Base-by-base conservation (phyloP, 2,888 invertebrate genomes). In the Arctia plantaginis region DNA sequence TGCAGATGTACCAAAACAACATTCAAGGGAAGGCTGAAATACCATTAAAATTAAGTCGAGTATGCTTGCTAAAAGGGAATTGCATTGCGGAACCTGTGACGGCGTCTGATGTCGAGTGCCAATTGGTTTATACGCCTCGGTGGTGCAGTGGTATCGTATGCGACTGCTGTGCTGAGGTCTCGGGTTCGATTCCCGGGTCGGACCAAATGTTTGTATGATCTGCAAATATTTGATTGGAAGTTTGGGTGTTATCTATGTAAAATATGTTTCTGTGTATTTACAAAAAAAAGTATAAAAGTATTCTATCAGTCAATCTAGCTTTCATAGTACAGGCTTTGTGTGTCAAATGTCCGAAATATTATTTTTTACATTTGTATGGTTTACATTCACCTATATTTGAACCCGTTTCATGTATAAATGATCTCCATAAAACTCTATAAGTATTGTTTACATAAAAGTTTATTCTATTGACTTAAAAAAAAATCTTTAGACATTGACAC, bases 41-140 rank as follows among this genome's bases (percentile, higher is more conserved):
- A 71, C 74, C 80, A 84, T 83, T 83, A 84, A 84, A 83, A 84
- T 79, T 84, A 72, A 76, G 73, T 72, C 20, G 69, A 74, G 74
- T 72, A 67, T 74, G 79, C 67, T 75, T 74, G 68, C 73, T 74
- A 81, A 81, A 72, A 75, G 73, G 72, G 77, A 81, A 83, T 78
- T 79, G 76, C 76, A 76, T 77, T 76, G 76, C 72, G 71, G 65
- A 82, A 76, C 76, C 73, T 74, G 76, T 66, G 73, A 66, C 39
- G 67, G 47, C 18, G 71, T 71, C 44, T 66, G 66, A 70, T 66
- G 70, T 35, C 62, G 13, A 15, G 41, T 74, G 74, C 62, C 67
- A 74, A 64, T 70, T 74, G 67, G 59, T 64, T 70, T 44, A 74
- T 12, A 55, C 51, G 70, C n/a, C n/a, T n/a, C n/a, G n/a, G n/a